These are phyloP conservation scores for Eupithecia centaureata DNA, from an alignment of 2,888 invertebrate species.

Conservation along the genomic window DNA sequence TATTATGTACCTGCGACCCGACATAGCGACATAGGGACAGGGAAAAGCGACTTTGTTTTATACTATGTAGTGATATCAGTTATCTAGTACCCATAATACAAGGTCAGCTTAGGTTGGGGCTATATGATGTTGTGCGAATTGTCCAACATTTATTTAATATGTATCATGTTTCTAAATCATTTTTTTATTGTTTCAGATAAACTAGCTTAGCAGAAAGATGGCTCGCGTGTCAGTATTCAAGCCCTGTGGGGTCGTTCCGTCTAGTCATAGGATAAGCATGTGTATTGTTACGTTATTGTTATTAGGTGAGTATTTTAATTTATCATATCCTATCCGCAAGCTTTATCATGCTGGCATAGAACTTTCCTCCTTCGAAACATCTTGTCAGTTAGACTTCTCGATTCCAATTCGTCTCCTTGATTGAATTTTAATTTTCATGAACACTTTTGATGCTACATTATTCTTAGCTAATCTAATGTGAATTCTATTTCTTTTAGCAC, in stretches of 20 bases:
- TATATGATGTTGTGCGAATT: no score
- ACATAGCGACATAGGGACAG: no score
- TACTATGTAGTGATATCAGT: no score
- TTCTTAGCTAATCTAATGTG: no score
- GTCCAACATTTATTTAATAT: no score
- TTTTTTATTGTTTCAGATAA: conserved; percentile 63
- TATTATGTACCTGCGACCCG: no score
- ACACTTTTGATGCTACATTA: no score
- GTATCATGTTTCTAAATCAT: conserved; percentile 8
- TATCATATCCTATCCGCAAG: neutral
- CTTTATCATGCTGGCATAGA: neutral
- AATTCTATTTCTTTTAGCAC: neutral
- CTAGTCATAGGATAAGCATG: conserved; percentile 76
- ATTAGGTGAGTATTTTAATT: conserved; percentile 62
- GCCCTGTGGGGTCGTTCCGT: conserved; percentile 47
- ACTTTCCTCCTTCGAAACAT: neutral
- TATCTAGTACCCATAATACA: no score
- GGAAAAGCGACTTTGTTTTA: no score
- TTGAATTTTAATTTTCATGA: neutral
- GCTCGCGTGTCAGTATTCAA: conserved; percentile 59
- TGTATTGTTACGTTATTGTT: conserved; percentile 64
- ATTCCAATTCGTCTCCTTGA: no score
- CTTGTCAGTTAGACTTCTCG: no score
- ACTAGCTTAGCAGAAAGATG: conserved; percentile 57
- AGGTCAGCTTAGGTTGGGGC: no score